Evolutionary conservation across 2,888 invertebrate species (phyloP).

Genomic region (Drosophila multiciliata): DNA sequence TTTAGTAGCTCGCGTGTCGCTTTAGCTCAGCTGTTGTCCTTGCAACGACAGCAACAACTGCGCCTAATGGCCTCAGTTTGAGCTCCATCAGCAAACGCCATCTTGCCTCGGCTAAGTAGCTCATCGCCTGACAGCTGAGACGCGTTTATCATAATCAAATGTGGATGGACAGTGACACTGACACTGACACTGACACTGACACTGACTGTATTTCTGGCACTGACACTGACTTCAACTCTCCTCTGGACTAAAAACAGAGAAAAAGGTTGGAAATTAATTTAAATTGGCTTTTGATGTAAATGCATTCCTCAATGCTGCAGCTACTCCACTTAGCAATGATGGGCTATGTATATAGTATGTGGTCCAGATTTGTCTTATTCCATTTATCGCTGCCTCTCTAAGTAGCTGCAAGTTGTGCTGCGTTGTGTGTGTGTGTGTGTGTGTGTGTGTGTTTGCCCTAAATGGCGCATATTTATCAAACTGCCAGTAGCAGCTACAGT

Average conservation of each 20-base stretch:
- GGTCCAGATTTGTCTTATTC: constrained; percentile 70
- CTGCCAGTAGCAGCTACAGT: constrained; percentile 49
- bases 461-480: constrained; percentile 78
- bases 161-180: constrained; percentile 44
- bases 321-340: constrained; percentile 21
- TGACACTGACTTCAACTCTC: constrained; percentile 5
- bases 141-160: constrained; percentile 83
- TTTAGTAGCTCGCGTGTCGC: constrained; percentile 57
- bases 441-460: constrained; percentile 69
- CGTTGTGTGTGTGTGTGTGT: constrained; percentile 66
- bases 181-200: constrained; percentile 55
- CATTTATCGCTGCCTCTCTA: constrained; percentile 58
- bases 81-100: constrained; percentile 48
- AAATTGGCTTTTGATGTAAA: constrained; percentile 85
- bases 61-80: constrained; percentile 66
- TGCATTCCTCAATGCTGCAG: constrained; percentile 82
- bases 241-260: constrained; percentile 46
- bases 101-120: constrained; percentile 70
- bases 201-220: constrained; percentile 38
- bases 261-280: constrained; percentile 84
- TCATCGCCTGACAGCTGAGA: constrained; percentile 80
- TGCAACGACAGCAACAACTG: constrained; percentile 31
- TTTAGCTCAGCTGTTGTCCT: constrained; percentile 82
- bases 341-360: constrained; percentile 36
- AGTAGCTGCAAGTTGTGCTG: constrained; percentile 68